These are phyloP conservation scores for Papilio glaucus DNA, from an alignment of 1,140 invertebrate species.

Conservation along the genomic window DNA sequence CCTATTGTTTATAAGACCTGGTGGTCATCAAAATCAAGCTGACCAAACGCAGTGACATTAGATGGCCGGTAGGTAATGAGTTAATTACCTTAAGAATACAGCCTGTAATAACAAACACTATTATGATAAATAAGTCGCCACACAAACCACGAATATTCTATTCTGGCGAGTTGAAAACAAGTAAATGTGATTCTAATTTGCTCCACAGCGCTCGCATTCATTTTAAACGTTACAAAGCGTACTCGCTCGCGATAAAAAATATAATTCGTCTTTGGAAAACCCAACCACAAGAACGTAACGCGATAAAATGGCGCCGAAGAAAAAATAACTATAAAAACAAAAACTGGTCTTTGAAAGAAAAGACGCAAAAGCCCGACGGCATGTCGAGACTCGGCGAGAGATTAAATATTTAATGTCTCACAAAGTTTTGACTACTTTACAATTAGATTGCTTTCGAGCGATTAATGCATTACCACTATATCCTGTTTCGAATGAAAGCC, in stretches of 20 bases:
- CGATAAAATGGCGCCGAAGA: not conserved
- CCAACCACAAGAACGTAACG: conserved; percentile 7
- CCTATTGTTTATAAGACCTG: no score
- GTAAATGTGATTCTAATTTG: not conserved
- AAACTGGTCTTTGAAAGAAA: conserved; percentile 12
- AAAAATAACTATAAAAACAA: not conserved
- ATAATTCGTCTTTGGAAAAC: conserved; percentile 13
- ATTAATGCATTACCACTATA: no score
- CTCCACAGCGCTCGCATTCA: not conserved
- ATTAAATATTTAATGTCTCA: no score
- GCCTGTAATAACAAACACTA: not conserved
- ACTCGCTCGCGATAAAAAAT: not conserved
- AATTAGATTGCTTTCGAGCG: no score
- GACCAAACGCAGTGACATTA: not conserved
- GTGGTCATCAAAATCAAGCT: no score
- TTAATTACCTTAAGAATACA: not conserved
- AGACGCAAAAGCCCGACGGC: not conserved
- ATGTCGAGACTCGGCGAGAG: not conserved
- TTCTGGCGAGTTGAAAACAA: not conserved
- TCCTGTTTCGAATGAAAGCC: no score
- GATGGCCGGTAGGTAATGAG: not conserved
- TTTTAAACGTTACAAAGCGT: not conserved
- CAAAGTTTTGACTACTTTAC: no score
- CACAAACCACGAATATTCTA: not conserved
- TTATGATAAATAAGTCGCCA: conserved; percentile 1